A percentile compares a stretch with the other conserved stretches of the same genome.
Conservation (phyloP, 2,797 vertebrate species). For the Danionella dracula region DNA sequence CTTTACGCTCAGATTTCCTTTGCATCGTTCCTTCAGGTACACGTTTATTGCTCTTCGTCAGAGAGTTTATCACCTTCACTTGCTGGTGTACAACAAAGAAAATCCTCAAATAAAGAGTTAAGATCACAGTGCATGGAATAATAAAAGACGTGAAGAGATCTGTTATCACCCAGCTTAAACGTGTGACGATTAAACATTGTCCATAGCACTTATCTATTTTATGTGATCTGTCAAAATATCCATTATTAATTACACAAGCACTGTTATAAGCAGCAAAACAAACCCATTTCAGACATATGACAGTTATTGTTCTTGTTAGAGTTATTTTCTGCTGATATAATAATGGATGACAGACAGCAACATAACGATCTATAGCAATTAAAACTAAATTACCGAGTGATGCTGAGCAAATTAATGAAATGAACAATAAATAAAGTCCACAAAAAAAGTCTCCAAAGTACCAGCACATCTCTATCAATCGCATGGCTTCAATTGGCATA, state of each 20-base stretch:
- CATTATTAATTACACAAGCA: not conserved
- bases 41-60: not conserved
- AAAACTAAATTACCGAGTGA: conserved; percentile 2
- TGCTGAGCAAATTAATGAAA: not conserved
- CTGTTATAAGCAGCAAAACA: not conserved
- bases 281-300: not conserved
- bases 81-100: not conserved
- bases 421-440: not conserved
- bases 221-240: not conserved
- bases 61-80: not conserved
- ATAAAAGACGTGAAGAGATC: not conserved
- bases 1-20: conserved; percentile 3
- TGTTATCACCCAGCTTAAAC: not conserved
- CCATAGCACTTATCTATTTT: not conserved
- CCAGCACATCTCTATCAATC: not conserved
- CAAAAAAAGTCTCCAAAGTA: not conserved
- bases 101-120: conserved; percentile 1
- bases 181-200: not conserved
- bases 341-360: conserved; percentile 45
- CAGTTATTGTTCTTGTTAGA: not conserved
- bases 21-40: not conserved
- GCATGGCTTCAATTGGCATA: conserved; percentile 25
- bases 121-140: not conserved
- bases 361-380: conserved; percentile 6
- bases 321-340: conserved; percentile 17